phyloP scores from a whole-genome alignment of 2,113 vertebrate species.

The Dromaius novaehollandiae region DNA sequence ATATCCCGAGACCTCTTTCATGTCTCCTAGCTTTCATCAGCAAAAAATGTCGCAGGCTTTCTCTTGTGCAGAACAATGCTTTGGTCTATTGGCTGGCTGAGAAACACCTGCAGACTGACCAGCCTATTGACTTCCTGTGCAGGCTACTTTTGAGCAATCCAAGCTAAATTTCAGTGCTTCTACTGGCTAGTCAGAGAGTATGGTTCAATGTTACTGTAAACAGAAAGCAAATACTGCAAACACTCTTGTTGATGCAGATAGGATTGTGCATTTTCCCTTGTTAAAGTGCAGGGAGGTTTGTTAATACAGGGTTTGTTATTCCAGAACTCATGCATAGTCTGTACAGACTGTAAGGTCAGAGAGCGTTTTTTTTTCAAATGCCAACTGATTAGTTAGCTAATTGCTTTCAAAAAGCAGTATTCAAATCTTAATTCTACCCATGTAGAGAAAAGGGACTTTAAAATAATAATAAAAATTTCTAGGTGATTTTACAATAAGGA shows the following conservation, averaged over 20 bases:
- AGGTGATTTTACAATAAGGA: neutral
- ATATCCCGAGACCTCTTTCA: neutral
- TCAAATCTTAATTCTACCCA: neutral
- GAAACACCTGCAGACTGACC: neutral
- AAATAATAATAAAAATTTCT: neutral
- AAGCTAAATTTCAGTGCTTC: neutral
- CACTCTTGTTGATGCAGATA: neutral
- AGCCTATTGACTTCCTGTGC: neutral
- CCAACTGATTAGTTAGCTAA: neutral
- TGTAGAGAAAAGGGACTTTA: neutral
- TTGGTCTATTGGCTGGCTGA: neutral
- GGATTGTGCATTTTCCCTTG: neutral
- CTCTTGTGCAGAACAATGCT: neutral
- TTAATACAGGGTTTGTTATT: accelerated
- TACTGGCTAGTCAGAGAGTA: neutral
- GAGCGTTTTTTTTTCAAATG: neutral
- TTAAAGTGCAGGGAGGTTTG: too few relatives aligned
- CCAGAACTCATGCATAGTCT: accelerated
- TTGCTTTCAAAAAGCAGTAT: neutral
- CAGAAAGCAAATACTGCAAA: neutral
- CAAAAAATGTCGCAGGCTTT: neutral
- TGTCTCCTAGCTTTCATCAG: neutral
- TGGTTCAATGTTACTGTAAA: too few relatives aligned
- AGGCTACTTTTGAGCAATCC: neutral
- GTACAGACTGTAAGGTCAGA: neutral